These are phyloP conservation scores for Parnassius glacialis DNA, from an alignment of 2,888 invertebrate species.

Conservation along the genomic window DNA sequence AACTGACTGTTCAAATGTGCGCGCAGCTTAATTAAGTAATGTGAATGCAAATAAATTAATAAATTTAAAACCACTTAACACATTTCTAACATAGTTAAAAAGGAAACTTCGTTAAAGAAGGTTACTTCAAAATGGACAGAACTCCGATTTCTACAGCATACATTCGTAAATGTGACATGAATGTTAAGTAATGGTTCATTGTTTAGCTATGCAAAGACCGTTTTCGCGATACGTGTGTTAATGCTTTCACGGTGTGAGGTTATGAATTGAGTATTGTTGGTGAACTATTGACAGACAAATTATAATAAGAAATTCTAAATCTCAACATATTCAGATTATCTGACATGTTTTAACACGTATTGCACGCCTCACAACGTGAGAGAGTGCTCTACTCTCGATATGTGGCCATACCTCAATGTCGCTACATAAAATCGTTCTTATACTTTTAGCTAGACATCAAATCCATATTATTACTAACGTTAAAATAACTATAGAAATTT, in stretches of 20 bases:
- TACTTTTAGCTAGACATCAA: too few species aligned
- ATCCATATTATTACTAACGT: too few species aligned
- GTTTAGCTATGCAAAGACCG: conserved; percentile 33
- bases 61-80: conserved; percentile 5
- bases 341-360: too few species aligned
- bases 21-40: neutral
- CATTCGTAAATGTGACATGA: conserved; percentile 40
- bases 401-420: too few species aligned
- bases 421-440: too few species aligned
- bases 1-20: neutral
- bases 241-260: conserved; percentile 29
- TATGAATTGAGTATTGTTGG: conserved; percentile 35
- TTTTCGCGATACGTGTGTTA: conserved; percentile 19
- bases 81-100: conserved; percentile 20
- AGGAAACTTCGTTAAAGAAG: conserved; percentile 22
- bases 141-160: conserved; percentile 29
- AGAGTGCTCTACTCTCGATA: too few species aligned
- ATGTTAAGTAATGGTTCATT: conserved; percentile 42
- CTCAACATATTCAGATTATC: neutral
- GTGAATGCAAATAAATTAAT: conserved; percentile 4
- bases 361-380: too few species aligned
- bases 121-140: conserved; percentile 25
- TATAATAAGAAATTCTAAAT: conserved; percentile 20
- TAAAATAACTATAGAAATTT: too few species aligned
- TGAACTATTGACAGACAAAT: conserved; percentile 24